A percentile compares a stretch with the other conserved stretches of the same genome.
phyloP scores from a whole-genome alignment of 2,888 invertebrate species.

The Netelia virgata region DNA sequence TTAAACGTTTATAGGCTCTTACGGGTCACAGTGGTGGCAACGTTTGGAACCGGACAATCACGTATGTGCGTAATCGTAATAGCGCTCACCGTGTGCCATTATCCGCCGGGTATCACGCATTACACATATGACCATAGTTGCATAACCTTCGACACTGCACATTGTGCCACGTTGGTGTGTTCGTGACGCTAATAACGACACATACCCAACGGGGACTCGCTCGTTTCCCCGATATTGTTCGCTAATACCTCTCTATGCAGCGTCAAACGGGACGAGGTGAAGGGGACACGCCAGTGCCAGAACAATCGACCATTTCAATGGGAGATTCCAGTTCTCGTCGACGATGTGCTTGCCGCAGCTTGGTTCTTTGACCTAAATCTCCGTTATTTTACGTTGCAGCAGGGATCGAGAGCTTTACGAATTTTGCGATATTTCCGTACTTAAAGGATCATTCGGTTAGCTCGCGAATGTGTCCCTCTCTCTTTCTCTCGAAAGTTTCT shows the following conservation, averaged over 20 bases:
- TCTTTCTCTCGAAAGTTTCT: background rate
- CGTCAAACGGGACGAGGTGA: background rate
- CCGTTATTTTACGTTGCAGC: background rate
- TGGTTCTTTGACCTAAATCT: background rate
- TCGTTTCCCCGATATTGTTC: conserved; percentile 28
- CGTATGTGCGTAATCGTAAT: conserved; percentile 56
- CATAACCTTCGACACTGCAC: background rate
- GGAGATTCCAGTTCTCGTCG: background rate
- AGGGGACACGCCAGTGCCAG: background rate
- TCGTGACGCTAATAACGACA: conserved; percentile 10
- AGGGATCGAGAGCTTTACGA: no score
- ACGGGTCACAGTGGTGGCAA: conserved; percentile 20
- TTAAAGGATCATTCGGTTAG: background rate
- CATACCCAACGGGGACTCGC: conserved; percentile 28
- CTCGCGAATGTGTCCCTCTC: background rate
- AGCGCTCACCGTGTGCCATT: conserved; percentile 14
- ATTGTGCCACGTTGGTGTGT: conserved; percentile 20
- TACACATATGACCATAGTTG: conserved; percentile 34
- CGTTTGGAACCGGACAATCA: conserved; percentile 4
- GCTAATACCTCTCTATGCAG: conserved; percentile 9
- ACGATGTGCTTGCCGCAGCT: background rate
- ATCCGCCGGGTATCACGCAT: conserved; percentile 31
- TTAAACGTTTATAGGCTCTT: conserved; percentile 49
- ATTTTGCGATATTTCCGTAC: background rate
- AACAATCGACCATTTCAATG: conserved; percentile 1